Base-by-base conservation (phyloP, 2,888 invertebrate genomes). In the Lissocephala sabroskyi region DNA sequence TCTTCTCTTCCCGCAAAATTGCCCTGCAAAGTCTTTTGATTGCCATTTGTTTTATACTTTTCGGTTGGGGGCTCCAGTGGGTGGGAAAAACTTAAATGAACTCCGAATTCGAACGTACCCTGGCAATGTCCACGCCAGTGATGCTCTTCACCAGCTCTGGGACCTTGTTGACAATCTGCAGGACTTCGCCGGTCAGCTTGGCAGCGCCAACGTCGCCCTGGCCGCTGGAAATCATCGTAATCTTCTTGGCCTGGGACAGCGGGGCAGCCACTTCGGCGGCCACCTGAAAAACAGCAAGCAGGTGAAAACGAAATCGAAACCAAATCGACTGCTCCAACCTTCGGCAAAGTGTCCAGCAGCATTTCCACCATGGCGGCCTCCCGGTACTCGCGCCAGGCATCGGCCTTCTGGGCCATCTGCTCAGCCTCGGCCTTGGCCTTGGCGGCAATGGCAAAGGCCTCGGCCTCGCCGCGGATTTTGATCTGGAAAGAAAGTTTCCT, bases 211-310 rank as follows among this genome's bases (percentile, higher is more conserved):
- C 88, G 41, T 97, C 94, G 28, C 96, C 93, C 47, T 88, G 89
- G 23, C 98, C 98, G 71, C 93, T 93, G 1, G 97, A 95, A 13
- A 98, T 93, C 97, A 98, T 97, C 4, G 96, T 97, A 58, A 98
- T 92, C 86, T 97, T 97, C 84, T 96, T 96, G 5, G 95, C 91
- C 84, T 97, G 95, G 0, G 96, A 93, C 63, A 98, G 85, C 4
- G 98, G 98, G 18, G 97, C 97, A 29, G 98, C 96, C 36, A 98
- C 94, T 86, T 98, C 98, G 19, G 97, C 97, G 17, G 97, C 97
- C 79, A 98, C 89, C 97, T 97, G 75, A 4, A 74, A 65, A 5
- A n/a, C n/a, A n/a, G n/a, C n/a, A n/a, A n/a, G n/a, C n/a, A n/a
- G n/a, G n/a, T 41, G 13, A 26, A 37, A 7, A 26, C 0, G 6